Percentiles rank a stretch among this genome's conserved stretches.
These are phyloP conservation scores for Myotis yumanensis DNA, from an alignment of 2,113 vertebrate species.

Conservation along the genomic window DNA sequence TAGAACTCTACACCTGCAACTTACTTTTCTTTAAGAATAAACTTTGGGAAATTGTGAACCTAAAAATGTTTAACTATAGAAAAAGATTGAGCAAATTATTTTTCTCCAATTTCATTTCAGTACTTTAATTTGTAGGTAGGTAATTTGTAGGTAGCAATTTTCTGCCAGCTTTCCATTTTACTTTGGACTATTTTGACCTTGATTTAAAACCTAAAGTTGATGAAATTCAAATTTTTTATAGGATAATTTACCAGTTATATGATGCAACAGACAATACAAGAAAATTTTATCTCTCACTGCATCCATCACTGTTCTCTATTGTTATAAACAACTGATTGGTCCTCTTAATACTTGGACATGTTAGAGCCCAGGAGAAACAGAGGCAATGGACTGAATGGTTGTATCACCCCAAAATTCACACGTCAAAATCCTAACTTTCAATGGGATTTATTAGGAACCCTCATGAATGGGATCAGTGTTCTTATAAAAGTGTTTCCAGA, in stretches of 20 bases:
- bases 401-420: not conserved
- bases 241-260: conserved; percentile 50
- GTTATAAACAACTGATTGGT: not conserved
- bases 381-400: not conserved
- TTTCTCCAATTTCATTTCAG: conserved; percentile 54
- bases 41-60: conserved; percentile 38
- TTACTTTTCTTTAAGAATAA: conserved; percentile 61
- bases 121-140: conserved; percentile 12
- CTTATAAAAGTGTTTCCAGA: not conserved
- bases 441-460: not conserved
- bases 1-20: conserved; percentile 57
- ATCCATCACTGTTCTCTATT: not conserved
- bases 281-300: conserved; percentile 42
- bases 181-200: conserved; percentile 55
- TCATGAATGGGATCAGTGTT: not conserved
- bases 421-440: not conserved
- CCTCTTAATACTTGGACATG: not conserved
- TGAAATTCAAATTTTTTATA: conserved; percentile 62
- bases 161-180: conserved; percentile 58
- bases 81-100: conserved; percentile 20
- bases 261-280: conserved; percentile 1
- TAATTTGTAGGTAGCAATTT: conserved; percentile 63
- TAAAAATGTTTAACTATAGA: conserved; percentile 28
- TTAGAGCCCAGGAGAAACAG: not conserved
- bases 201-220: conserved; percentile 46